These are phyloP conservation scores for Lepidochitona cinerea DNA, from an alignment of 2,888 invertebrate genomes.

Conservation along the genomic window DNA sequence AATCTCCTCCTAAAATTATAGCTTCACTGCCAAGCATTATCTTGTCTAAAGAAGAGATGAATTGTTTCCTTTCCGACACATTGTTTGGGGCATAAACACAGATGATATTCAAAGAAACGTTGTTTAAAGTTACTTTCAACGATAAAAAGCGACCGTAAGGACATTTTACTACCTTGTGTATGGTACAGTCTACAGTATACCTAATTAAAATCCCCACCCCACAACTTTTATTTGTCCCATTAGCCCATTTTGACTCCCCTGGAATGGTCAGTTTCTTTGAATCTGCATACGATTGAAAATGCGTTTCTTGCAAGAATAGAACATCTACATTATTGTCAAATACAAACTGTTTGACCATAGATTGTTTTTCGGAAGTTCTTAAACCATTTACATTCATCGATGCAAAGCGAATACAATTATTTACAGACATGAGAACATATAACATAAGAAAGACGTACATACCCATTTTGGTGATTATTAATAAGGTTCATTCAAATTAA, in stretches of 20 bases:
- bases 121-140: background rate
- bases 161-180: background rate
- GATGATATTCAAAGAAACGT: background rate
- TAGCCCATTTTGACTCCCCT: background rate
- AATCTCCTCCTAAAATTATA: conserved; percentile 23
- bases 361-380: background rate
- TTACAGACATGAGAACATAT: background rate
- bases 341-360: background rate
- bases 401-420: background rate
- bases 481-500: too few relatives aligned
- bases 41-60: background rate
- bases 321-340: background rate
- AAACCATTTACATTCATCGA: background rate
- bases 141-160: background rate
- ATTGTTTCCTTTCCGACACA: background rate
- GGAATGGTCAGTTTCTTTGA: background rate
- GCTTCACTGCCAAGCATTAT: background rate
- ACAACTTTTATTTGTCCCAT: background rate
- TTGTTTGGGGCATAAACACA: background rate
- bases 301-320: background rate
- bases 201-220: background rate
- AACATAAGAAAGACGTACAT: background rate
- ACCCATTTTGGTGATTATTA: too few relatives aligned
- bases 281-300: background rate
- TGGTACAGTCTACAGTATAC: too few relatives aligned